Base-by-base conservation (phyloP, 1,140 invertebrate genomes). In the Reticulitermes speratus region DNA sequence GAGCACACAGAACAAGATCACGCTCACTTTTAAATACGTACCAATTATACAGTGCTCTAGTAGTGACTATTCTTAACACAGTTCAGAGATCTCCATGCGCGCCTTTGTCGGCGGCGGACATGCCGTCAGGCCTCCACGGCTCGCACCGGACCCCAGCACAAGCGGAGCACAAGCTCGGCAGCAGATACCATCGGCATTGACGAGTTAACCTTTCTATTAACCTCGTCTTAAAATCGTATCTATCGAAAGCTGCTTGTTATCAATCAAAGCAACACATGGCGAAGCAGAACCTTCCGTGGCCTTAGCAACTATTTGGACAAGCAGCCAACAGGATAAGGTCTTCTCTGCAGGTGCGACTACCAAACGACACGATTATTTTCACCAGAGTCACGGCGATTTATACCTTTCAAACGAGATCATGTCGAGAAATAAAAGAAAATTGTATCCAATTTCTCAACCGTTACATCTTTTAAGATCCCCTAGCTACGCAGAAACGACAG, bases 151-250 rank as follows among this genome's bases (percentile, higher is more conserved):
- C 25, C 21, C 1, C 21, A 8, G 19, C n/a, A 11, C 25, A 8
- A 75, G n/a, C 52, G 25, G n/a, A 6, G 65, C 65, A 75, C 25
- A 65, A 1, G 59, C 59, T 11, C 21, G 25, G n/a, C 65, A 8
- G n/a, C 65, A 75, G 65, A 75, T 75, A 75, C 19, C 25, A 75
- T 75, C 65, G 25, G 65, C 25, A 75, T 75, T 75, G 65, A 75
- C n/a, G 8, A 75, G 65, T 75, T 25, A 75, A 75, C 65, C 65
- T 75, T 75, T 75, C 65, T 75, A 14, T 75, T 75, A 75, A 75
- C 65, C n/a, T 30, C 65, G 65, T 75, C 65, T 75, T n/a, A 75
- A 75, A 75, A 30, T 30, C 21, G 12, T 65, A 65, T 65, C 25
- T 19, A 65, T 65, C 25, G 19, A 65, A 65, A 12, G 25, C 59